Evolutionary conservation across 2,797 vertebrate genomes (phyloP), one percentile per base, ranked within the genome.

Genomic region (Acipenser transmontanus): DNA sequence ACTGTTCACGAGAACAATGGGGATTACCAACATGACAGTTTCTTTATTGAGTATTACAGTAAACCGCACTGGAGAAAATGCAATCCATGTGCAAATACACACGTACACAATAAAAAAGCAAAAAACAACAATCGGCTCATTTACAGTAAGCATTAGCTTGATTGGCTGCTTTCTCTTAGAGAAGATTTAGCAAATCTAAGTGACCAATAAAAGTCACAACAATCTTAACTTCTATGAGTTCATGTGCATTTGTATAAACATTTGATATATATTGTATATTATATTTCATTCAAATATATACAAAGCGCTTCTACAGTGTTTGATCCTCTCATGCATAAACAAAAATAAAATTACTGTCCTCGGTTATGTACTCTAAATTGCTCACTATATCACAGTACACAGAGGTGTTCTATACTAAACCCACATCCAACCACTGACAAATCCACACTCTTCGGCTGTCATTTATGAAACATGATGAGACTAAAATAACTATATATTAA

Each of bases 121-220:
- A 72, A 77, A 78, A 34, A 34, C 73, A 80, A 67, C 77, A 72
- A 75, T 69, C 72, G 72, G 76, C 71, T 78, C 75, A 66, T 75
- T 80, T 69, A 76, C 63, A 81, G 78, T 72, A 76, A 80, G 68
- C 17, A 69, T 83, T 76, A 75, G 73, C 78, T 79, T 71, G 73
- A 79, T 77, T 87, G 84, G 83, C 84, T 89, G 63, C 81, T 83
- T 86, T 87, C 86, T 91, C 87, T 85, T 77, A 83, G 76, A 88
- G 80, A 85, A 80, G 80, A 89, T 75, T 74, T 84, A 78, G 20
- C 76, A 85, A 80, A 80, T 85, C 84, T 81, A 77, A 73, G 76
- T 66, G 73, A 72, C 76, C 69, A 70, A 77, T 61, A 73, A 59
- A 73, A 74, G 72, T 69, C 71, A 77, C 70, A 75, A 72, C 71